Evolutionary conservation across 2,797 vertebrate species (phyloP).

Genomic region (Gadopsis bispinosus): DNA sequence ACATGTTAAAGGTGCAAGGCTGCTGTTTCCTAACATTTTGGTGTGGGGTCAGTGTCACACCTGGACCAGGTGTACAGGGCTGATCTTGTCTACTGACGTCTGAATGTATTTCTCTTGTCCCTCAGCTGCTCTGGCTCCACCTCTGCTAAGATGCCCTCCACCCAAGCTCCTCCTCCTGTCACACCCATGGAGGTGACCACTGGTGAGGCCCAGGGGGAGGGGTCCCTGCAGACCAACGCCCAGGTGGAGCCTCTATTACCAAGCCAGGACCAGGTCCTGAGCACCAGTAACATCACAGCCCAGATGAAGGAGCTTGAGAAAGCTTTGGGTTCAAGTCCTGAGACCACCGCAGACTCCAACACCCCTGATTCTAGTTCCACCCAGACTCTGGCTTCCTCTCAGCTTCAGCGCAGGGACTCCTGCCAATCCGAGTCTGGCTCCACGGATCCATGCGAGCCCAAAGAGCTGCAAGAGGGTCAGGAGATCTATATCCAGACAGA

Average conservation of each 20-base stretch:
- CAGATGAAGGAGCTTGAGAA: constrained; percentile 76
- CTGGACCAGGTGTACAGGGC: neutral
- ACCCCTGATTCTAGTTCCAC: neutral
- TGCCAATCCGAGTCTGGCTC: constrained; percentile 13
- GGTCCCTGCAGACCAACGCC: constrained; percentile 29
- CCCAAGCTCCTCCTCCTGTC: constrained; percentile 35
- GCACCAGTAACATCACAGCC: constrained; percentile 46
- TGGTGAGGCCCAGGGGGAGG: constrained; percentile 31
- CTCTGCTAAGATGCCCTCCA: neutral
- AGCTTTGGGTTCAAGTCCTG: constrained; percentile 56
- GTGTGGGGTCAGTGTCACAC: neutral
- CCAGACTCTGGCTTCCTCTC: neutral
- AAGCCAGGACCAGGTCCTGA: constrained; percentile 45
- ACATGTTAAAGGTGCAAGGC: neutral
- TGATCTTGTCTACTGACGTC: neutral
- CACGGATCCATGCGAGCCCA: constrained; percentile 20
- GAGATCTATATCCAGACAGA: constrained; percentile 88
- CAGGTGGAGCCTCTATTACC: neutral
- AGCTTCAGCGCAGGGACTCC: constrained; percentile 22
- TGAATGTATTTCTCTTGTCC: constrained; percentile 25
- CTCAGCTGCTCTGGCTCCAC: constrained; percentile 39
- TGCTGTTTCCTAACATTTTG: neutral
- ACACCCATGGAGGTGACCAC: constrained; percentile 58
- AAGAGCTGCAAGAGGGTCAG: constrained; percentile 80
- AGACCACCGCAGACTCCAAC: constrained; percentile 17